phyloP scores from a whole-genome alignment of 2,113 vertebrate genomes.

The Grammomys surdaster region DNA sequence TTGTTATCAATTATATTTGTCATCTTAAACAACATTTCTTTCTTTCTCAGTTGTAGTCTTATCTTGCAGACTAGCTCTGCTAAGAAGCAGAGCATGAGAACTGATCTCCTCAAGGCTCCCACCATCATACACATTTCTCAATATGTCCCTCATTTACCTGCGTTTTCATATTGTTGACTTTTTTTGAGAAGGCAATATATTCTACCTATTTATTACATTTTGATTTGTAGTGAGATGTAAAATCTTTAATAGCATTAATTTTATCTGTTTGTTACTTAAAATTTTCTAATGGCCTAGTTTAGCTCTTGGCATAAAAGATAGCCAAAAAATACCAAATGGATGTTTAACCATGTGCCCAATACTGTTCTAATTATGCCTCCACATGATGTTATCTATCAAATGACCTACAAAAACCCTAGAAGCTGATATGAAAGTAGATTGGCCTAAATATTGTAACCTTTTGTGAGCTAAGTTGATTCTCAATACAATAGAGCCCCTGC shows the following conservation, averaged over 20 bases:
- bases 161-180: not conserved
- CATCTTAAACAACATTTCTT: not conserved
- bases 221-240: not conserved
- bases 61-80: not conserved
- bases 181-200: not conserved
- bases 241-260: not conserved
- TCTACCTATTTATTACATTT: not conserved
- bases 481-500: not conserved
- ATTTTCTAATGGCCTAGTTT: not conserved
- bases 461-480: not conserved
- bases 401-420: not conserved
- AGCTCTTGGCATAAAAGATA: not conserved
- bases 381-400: not conserved
- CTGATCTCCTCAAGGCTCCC: not conserved
- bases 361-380: not conserved
- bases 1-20: not conserved
- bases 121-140: not conserved
- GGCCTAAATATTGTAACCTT: not conserved
- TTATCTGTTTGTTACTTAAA: not conserved
- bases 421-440: not conserved
- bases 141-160: not conserved
- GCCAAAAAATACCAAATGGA: not conserved
- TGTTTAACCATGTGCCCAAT: not conserved
- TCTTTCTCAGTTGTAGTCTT: not conserved
- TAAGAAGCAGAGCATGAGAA: slow-evolving; percentile 38